phyloP scores from a whole-genome alignment of 1,140 invertebrate genomes.

The Diprion similis region DNA sequence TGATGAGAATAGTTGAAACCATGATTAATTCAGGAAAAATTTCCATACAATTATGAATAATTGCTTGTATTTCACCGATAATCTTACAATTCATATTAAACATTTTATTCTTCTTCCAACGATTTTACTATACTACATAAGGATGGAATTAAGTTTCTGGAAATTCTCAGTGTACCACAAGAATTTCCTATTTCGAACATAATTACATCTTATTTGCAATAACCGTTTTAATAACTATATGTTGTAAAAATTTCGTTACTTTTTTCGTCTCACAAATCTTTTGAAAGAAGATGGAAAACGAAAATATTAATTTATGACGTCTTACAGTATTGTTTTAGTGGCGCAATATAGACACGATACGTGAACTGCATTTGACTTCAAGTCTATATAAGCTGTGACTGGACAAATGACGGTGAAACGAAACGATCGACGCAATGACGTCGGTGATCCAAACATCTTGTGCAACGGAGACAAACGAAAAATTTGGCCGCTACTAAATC shows the following conservation, averaged over 20 bases:
- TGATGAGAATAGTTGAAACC: no score
- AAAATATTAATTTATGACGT: not conserved
- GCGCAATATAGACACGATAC: not conserved
- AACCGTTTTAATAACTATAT: not conserved
- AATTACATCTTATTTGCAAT: not conserved
- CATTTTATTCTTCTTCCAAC: no score
- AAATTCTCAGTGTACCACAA: no score
- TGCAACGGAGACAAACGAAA: not conserved
- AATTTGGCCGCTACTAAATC: not conserved
- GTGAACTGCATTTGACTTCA: not conserved
- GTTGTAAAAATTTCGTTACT: not conserved
- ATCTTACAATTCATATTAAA: no score
- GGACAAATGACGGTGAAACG: not conserved
- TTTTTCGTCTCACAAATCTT: not conserved
- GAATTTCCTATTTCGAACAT: no score
- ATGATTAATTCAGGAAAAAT: no score
- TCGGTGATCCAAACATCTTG: not conserved
- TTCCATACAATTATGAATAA: no score
- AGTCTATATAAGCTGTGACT: not conserved
- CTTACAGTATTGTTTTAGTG: not conserved
- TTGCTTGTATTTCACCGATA: no score
- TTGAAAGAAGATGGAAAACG: not conserved
- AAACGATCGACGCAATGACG: constrained; percentile 1
- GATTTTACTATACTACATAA: no score
- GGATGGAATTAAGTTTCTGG: no score